Evolutionary conservation across 2,888 invertebrate species (phyloP), one percentile per base, ranked within the genome.

Genomic region (Clunio marinus): DNA sequence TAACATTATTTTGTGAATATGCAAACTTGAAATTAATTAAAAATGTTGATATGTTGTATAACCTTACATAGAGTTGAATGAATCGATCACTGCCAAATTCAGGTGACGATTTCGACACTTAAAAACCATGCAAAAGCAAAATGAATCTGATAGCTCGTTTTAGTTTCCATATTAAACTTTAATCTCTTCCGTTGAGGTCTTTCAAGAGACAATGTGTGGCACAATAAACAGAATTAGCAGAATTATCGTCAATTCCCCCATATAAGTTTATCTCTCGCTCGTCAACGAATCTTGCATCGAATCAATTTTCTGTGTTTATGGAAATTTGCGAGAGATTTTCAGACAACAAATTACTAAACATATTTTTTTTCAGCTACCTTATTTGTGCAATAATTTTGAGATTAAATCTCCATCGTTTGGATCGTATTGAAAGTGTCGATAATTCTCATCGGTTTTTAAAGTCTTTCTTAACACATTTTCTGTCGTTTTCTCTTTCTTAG

Each of bases 181-280:
- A n/a, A n/a, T n/a, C n/a, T n/a, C n/a, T n/a, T n/a, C n/a, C n/a
- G n/a, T n/a, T n/a, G n/a, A n/a, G n/a, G n/a, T n/a, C n/a, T n/a
- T n/a, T n/a, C n/a, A n/a, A n/a, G n/a, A n/a, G n/a, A n/a, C n/a
- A n/a, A n/a, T n/a, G n/a, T n/a, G n/a, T n/a, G n/a, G n/a, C n/a
- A n/a, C n/a, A n/a, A n/a, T n/a, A n/a, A n/a, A n/a, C n/a, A n/a
- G n/a, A n/a, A n/a, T n/a, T n/a, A n/a, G n/a, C n/a, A n/a, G n/a
- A n/a, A 15, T 63, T 46, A 63, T 63, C 63, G 46, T 27, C 63
- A 63, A 41, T 63, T 63, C 37, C 41, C 32, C 63, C 63, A 37
- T 63, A 63, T 63, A 63, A 25, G 8, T 41, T 41, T 41, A 32
- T 41, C 2, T 41, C 46, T 20, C 37, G 4, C 8, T 58, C 32